Conservation (phyloP, 2,888 invertebrate species). For the Sipha maydis region DNA sequence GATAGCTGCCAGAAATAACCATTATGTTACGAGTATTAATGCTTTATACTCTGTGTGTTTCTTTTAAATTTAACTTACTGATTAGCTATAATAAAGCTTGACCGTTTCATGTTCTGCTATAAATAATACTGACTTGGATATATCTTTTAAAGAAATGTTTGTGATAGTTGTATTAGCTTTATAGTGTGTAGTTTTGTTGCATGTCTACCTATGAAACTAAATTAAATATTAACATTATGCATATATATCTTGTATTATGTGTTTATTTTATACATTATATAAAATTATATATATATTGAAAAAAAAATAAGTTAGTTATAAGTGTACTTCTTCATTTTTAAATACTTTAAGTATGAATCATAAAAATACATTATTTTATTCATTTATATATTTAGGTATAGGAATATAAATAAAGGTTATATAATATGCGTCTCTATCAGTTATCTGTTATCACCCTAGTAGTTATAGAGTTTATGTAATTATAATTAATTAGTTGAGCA, state of each 20-base stretch:
- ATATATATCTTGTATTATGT: not conserved
- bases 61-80: slow-evolving; percentile 16
- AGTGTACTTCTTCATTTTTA: not conserved
- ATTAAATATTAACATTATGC: not conserved
- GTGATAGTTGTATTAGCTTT: slow-evolving; percentile 38
- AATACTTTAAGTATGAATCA: not conserved
- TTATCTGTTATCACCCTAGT: not conserved
- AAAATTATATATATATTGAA: not conserved
- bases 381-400: not conserved
- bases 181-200: not conserved
- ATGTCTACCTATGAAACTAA: slow-evolving; percentile 23
- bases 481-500: not conserved
- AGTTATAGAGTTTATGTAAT: not conserved
- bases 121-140: slow-evolving; percentile 39
- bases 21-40: slow-evolving; percentile 9
- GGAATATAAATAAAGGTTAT: not conserved
- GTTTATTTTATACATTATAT: not conserved
- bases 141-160: slow-evolving; percentile 44
- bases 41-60: slow-evolving; percentile 27
- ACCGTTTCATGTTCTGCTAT: slow-evolving; percentile 19
- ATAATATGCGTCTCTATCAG: not conserved
- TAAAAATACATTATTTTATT: not conserved
- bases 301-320: not conserved
- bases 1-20: slow-evolving; percentile 51
- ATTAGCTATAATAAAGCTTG: slow-evolving; percentile 11